Base-by-base conservation (phyloP, 2,113 vertebrate species). In the Hoplias malabaricus region DNA sequence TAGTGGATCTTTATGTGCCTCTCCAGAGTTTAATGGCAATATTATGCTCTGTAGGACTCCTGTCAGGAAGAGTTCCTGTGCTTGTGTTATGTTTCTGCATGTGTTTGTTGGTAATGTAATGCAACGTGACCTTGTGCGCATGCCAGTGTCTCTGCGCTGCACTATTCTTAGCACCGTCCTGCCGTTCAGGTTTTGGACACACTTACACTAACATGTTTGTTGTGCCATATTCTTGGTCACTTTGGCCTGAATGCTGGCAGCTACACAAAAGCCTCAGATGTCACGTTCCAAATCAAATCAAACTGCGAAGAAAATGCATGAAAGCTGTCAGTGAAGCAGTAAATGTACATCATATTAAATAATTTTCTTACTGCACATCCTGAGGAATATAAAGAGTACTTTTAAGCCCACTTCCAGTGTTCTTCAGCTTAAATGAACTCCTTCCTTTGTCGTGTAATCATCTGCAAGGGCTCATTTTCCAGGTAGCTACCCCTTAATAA, bases 91-190 rank as follows among this genome's bases (percentile, higher is more conserved):
- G n/a, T n/a, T n/a, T n/a, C n/a, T n/a, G 25, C 46, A 69, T 23
- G 27, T 33, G 33, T 54, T 57, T 59, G 59, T 68, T 75, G 53
- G 81, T 80, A 83, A 83, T 69, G 34, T 48, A 77, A 83, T 77
- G 54, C 69, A 80, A 25, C 29, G 43, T 48, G 34, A 80, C 34
- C 23, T 42, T 5, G 57, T 33, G 8, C 61, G 71, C 68, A 27
- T 8, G 48, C 53, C 77, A 77, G 19, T 5, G 16, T 72, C 53
- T 80, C 23, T 61, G 77, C 62, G 10, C 78, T 2, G 36, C 54
- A 21, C 81, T 83, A 80, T 83, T 83, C 67, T 77, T 76, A 80
- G 78, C 42, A 36, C 36, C 69, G 48, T 34, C 40, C 63, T n/a
- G 42, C 67, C 0, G 16, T 77, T 76, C 27, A 76, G 42, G 66